Evolutionary conservation across 2,113 vertebrate genomes (phyloP), one percentile per base, ranked within the genome.

Genomic region (Castor canadensis): DNA sequence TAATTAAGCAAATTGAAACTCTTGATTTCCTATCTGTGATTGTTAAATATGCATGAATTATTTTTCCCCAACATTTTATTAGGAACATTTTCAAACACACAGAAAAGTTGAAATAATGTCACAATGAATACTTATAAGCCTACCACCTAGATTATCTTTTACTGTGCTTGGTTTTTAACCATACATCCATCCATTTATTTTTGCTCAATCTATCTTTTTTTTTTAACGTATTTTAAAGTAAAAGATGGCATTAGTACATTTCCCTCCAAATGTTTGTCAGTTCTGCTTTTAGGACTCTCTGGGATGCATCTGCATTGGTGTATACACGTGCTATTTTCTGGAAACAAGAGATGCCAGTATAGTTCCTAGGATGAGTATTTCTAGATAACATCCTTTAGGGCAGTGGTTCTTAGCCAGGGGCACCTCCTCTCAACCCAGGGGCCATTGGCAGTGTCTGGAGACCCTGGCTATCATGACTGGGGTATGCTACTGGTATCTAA

Each of bases 1-100:
- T 92, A 89, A 93, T 93, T 89, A 93, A 89, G 28, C 83, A 76
- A 95, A 92, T 92, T 43, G 69, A 92, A 82, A 30, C 80, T 95
- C 80, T 95, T 89, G 62, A 79, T 96, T 83, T 96, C 83, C 62
- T 82, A 85, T 67, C 82, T 89, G 56, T 86, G 62, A 89, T 77
- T 72, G 52, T 94, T 66, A 95, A 91, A 86, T 89, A 89, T 73
- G 8, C 84, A 95, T 67, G 43, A 93, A 89, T 86, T 94, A 45
- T 87, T 93, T 52, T 40, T 15, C 16, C 35, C 45, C 43, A 86
- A 72, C 9, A 86, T 77, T 90, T 96, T 93, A 66, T 77, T 75
- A 32, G 75, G 58, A 93, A 93, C 47, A 88, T 72, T 49, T 97
- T 88, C 60, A 75, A 95, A 93, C 16, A 84, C 71, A 82, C 11